Percentiles rank a stretch among this genome's conserved stretches.
Conservation (phyloP, 2,113 vertebrate genomes). For the Megaleporinus macrocephalus region DNA sequence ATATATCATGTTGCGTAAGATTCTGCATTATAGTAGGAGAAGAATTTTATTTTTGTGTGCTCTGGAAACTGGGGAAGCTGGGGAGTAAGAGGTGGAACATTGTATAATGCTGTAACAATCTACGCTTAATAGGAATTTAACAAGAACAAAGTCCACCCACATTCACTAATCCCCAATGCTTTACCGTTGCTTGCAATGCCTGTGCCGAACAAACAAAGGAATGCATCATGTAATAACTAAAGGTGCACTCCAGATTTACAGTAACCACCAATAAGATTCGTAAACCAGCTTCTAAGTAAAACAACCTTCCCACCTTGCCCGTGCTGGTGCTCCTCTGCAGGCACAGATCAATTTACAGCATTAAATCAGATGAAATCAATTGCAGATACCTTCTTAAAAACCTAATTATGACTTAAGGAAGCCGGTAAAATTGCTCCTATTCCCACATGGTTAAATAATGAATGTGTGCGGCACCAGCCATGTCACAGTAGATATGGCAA, state of each 20-base stretch:
- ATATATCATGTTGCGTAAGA: no score
- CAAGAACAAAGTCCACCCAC: neutral
- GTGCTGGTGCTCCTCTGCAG: conserved; percentile 3
- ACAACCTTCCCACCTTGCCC: neutral
- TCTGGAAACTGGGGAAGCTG: no score
- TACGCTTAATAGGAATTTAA: neutral
- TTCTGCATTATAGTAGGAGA: no score
- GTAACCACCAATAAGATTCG: neutral
- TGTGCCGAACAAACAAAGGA: neutral
- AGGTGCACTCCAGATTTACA: neutral
- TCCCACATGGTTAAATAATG: conserved; percentile 63
- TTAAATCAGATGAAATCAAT: conserved; percentile 65
- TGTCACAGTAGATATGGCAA: conserved; percentile 59
- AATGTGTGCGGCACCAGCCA: conserved; percentile 62
- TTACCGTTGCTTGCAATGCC: neutral
- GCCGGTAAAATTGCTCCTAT: conserved; percentile 48
- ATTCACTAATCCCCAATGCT: conserved; percentile 1
- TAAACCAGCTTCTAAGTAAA: neutral
- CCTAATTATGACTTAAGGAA: conserved; percentile 57
- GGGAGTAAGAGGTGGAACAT: neutral
- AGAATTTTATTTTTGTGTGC: no score
- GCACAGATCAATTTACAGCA: conserved; percentile 56
- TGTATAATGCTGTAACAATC: conserved; percentile 6
- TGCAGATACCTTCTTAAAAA: conserved; percentile 54
- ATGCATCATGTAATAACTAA: conserved; percentile 55